Conservation (phyloP, 2,113 vertebrate species). For the Raja brachyura region DNA sequence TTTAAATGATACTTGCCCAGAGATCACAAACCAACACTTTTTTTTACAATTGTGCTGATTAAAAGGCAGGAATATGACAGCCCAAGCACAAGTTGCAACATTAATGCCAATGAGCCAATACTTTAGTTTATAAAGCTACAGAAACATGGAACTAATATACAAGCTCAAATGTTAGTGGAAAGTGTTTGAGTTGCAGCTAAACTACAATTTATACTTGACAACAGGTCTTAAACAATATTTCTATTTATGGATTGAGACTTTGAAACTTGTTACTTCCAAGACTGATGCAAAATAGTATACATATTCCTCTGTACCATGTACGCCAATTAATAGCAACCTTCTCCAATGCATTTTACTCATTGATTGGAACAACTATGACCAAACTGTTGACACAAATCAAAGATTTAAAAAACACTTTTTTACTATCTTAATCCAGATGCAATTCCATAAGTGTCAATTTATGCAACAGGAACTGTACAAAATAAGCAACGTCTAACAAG, state of each 20-base stretch:
- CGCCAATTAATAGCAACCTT: neutral
- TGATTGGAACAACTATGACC: neutral
- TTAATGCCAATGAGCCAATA: constrained; percentile 7
- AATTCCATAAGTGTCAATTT: neutral
- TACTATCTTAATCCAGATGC: neutral
- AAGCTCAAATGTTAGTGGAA: neutral
- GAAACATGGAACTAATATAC: neutral
- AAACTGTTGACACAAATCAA: neutral
- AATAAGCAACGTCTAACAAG: neutral
- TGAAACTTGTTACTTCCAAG: neutral
- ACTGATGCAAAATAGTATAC: neutral
- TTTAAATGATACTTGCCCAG: neutral
- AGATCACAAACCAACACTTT: neutral
- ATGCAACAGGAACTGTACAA: neutral
- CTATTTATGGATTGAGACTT: neutral
- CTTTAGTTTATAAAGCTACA: neutral
- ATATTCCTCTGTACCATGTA: neutral
- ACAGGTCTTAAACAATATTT: neutral
- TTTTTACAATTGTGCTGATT: constrained; percentile 7
- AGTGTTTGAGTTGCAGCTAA: neutral
- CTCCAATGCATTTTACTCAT: neutral
- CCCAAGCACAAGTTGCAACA: neutral
- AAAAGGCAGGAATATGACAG: neutral
- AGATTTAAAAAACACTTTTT: neutral
- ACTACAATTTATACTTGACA: neutral